These are phyloP conservation scores for Gracilinanus agilis DNA, from an alignment of 2,113 vertebrate species.

Conservation along the genomic window DNA sequence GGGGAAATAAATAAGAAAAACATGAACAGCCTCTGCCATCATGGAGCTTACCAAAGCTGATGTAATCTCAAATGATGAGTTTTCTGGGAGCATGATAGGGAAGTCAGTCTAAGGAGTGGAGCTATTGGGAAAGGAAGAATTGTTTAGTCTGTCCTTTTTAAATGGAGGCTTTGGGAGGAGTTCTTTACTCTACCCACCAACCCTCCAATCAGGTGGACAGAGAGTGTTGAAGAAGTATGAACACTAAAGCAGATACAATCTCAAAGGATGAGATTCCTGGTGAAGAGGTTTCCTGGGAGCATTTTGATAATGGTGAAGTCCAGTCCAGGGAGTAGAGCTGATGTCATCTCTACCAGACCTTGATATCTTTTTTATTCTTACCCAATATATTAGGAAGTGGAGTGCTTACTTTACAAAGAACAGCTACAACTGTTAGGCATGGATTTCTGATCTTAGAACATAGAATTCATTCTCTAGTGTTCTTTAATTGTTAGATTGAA, in stretches of 20 bases:
- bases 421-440: not conserved
- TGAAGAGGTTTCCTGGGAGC: not conserved
- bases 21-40: not conserved
- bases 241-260: too few relatives aligned
- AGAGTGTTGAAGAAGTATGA: not conserved
- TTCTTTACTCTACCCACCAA: not conserved
- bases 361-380: not conserved
- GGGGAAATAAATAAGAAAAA: not conserved
- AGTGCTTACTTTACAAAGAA: not conserved
- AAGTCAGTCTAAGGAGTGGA: not conserved
- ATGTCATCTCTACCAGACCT: not conserved
- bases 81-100: not conserved
- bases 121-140: not conserved
- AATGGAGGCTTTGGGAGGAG: not conserved
- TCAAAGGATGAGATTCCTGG: not conserved
- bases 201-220: not conserved
- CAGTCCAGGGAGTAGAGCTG: not conserved
- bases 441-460: not conserved
- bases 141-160: not conserved
- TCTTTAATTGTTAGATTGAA: not conserved
- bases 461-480: not conserved
- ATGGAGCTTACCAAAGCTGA: not conserved
- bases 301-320: too few relatives aligned
- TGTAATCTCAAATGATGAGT: not conserved
- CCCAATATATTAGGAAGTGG: not conserved